Evolutionary conservation across 2,888 invertebrate species (phyloP).

Genomic region (Drosophila affinis): DNA sequence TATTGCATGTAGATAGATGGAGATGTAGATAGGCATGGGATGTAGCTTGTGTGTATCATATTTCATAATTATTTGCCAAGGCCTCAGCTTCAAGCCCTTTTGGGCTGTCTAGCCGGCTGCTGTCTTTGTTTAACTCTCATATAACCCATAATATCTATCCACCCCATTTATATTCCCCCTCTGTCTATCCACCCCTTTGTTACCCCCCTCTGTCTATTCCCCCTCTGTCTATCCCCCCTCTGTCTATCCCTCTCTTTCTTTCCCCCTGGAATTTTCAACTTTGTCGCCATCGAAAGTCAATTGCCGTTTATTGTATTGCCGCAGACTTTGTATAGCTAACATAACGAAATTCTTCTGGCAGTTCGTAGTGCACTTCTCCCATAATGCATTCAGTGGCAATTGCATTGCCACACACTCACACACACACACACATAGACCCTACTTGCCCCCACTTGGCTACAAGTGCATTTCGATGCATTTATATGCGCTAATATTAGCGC

Average conservation of each 20-base stretch:
- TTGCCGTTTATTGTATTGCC: constrained; percentile 70
- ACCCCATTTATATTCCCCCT: background rate
- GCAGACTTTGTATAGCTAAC: constrained; percentile 80
- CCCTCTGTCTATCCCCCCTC: too few species aligned
- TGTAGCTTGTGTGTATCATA: constrained; percentile 38
- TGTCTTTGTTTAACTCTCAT: constrained; percentile 2
- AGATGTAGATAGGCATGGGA: background rate
- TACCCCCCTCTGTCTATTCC: too few species aligned
- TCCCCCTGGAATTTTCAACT: constrained; percentile 35
- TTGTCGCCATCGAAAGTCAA: constrained; percentile 45
- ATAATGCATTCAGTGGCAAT: constrained; percentile 56
- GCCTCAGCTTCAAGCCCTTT: constrained; percentile 43
- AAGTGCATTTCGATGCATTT: constrained; percentile 72
- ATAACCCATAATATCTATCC: background rate
- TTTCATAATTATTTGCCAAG: constrained; percentile 65
- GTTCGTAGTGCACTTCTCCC: constrained; percentile 50
- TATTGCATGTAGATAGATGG: background rate
- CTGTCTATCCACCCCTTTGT: background rate
- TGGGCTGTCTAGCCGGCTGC: constrained; percentile 6
- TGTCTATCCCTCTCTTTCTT: background rate
- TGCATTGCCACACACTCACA: constrained; percentile 24
- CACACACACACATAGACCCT: background rate
- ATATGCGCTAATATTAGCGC: constrained; percentile 77
- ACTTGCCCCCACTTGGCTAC: constrained; percentile 28
- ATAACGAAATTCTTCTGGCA: constrained; percentile 62